phyloP scores from a whole-genome alignment of 2,888 invertebrate species.

The Phoenoteleia sp. region DNA sequence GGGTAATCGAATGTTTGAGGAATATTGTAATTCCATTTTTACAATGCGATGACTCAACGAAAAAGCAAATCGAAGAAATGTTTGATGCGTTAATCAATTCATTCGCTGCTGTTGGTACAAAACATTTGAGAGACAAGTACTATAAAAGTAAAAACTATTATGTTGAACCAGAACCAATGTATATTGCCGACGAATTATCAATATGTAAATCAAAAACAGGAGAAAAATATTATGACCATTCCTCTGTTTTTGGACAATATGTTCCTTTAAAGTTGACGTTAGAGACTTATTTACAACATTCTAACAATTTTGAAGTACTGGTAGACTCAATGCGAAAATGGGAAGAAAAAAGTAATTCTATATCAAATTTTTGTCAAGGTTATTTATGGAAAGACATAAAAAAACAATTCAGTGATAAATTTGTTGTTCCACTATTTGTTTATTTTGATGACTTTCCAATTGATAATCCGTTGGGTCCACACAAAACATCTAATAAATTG shows the following conservation, averaged over 20 bases:
- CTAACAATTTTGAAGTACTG: conserved; percentile 23
- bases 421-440: conserved; percentile 60
- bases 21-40: not conserved
- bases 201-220: not conserved
- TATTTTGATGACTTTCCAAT: conserved; percentile 72
- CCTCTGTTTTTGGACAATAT: not conserved
- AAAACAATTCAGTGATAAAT: conserved; percentile 31
- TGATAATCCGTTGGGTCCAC: conserved; percentile 56
- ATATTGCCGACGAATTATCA: not conserved
- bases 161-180: not conserved
- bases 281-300: conserved; percentile 18
- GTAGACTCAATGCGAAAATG: not conserved
- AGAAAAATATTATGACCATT: not conserved
- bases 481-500: conserved; percentile 42
- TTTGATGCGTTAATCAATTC: not conserved
- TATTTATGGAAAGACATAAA: conserved; percentile 49
- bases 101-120: not conserved
- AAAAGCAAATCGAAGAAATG: not conserved
- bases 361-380: conserved; percentile 45
- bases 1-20: not conserved
- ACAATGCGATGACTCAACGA: not conserved
- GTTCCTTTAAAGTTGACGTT: not conserved
- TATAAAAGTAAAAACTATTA: not conserved
- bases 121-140: not conserved
- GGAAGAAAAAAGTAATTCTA: not conserved